Base-by-base conservation (phyloP, 1,140 invertebrate species). In the Drosophila repleta region DNA sequence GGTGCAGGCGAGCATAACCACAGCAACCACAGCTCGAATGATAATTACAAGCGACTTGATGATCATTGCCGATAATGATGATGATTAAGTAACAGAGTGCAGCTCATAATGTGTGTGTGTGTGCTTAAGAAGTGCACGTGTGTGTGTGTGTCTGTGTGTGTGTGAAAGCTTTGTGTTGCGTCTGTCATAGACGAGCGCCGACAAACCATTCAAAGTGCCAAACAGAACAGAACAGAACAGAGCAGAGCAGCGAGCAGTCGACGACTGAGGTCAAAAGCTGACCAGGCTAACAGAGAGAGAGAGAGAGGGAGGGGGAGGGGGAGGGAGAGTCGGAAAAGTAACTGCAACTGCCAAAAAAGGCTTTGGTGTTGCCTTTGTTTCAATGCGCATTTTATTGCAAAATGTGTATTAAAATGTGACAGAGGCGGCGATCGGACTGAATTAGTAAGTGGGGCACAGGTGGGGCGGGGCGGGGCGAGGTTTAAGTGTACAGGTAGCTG, bases 1-100 rank as follows among this genome's bases (percentile, higher is more conserved):
- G 82, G 82, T 87, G 83, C 77, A 80, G 57, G 78, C 67, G 49
- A 79, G 32, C 82, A 76, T 72, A 85, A 78, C 78, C 82, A 75
- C 82, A 78, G 49, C 43, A 66, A 67, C 58, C 70, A 18, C 70
- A 68, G 35, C 29, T 13, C 21, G 32, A 29, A 56, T 56, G 64
- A 67, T 51, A 67, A 65, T 68, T 56, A 56, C n/a, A 17, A 17
- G 2, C 7, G 15, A 6, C 39, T 2, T 41, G 39, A 41, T 41
- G 37, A 41, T 41, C 13, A 17, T 41, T 17, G 10, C 8, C 11
- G 10, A 3, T 11, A 11, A 35, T 41, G 35, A 43, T 43, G 64
- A 67, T 48, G 71, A 65, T 68, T 56, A 60, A 71, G 65, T 57
- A 77, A 72, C 66, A 32, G 39, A 60, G 39, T 66, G 39, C 57